Evolutionary conservation across 2,888 invertebrate genomes (phyloP).

Genomic region (Amorpha juglandis): DNA sequence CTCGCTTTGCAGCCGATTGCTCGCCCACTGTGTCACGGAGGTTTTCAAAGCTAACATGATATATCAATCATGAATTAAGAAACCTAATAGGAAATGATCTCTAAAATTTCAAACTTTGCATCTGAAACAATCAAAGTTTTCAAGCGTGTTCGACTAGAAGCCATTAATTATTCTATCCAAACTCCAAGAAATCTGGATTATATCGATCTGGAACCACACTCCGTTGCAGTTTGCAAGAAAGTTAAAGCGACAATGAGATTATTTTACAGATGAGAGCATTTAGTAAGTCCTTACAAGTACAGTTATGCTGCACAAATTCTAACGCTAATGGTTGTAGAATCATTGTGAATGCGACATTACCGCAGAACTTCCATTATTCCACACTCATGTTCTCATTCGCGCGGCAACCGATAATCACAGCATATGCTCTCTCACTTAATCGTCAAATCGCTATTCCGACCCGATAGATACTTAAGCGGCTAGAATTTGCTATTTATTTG

Average conservation of each 20-base stretch:
- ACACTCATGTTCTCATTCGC: conserved; percentile 17
- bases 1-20: no score
- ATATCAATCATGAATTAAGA: no score
- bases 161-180: no score
- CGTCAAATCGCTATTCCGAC: conserved; percentile 40
- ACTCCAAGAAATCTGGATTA: no score
- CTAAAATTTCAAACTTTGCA: no score
- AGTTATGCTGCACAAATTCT: conserved; percentile 26
- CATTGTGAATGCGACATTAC: conserved; percentile 24
- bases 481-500: conserved; percentile 40
- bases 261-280: conserved; percentile 4
- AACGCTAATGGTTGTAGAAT: conserved; percentile 28
- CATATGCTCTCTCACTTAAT: conserved; percentile 43
- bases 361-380: conserved; percentile 26
- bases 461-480: conserved; percentile 46
- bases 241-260: background rate
- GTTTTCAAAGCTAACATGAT: no score
- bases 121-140: no score
- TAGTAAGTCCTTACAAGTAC: background rate
- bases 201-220: background rate
- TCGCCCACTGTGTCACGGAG: no score
- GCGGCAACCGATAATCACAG: conserved; percentile 37
- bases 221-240: background rate
- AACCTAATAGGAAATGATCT: no score
- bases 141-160: no score